phyloP scores from a whole-genome alignment of 2,113 vertebrate genomes.

The Ascaphus truei region DNA sequence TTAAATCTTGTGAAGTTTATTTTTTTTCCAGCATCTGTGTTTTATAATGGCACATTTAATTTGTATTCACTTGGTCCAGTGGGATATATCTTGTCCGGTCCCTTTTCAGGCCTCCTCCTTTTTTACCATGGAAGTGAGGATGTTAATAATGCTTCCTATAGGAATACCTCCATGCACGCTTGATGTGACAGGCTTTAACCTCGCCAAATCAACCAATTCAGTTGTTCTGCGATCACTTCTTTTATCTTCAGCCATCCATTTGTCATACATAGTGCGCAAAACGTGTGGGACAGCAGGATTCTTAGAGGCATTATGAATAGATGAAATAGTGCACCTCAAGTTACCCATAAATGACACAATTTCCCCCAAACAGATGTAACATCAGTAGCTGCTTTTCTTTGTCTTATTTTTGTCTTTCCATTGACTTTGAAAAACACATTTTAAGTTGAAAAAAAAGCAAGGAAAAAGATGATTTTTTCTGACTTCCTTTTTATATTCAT shows the following conservation, averaged over 20 bases:
- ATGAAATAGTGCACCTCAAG: slow-evolving; percentile 10
- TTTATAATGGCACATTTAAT: slow-evolving; percentile 95
- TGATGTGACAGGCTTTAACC: slow-evolving; percentile 54
- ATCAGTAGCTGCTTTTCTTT: not conserved
- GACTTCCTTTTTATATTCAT: not conserved
- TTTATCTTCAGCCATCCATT: slow-evolving; percentile 59
- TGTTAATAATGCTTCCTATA: slow-evolving; percentile 75
- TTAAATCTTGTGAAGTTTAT: slow-evolving; percentile 92
- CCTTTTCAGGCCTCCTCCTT: slow-evolving; percentile 68
- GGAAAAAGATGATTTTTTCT: not conserved
- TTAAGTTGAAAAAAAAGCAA: no score
- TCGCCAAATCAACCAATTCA: slow-evolving; percentile 63
- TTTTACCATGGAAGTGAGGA: slow-evolving; percentile 74
- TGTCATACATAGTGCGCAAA: slow-evolving; percentile 50
- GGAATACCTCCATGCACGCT: slow-evolving; percentile 63
- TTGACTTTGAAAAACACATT: not conserved
- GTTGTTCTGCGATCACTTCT: slow-evolving; percentile 56
- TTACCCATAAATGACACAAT: not conserved
- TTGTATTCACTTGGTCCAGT: slow-evolving; percentile 89
- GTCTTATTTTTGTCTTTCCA: not conserved
- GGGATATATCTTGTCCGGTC: slow-evolving; percentile 82
- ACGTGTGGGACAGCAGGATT: slow-evolving; percentile 58
- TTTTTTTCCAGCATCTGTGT: slow-evolving; percentile 96
- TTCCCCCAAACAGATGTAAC: not conserved
- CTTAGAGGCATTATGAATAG: slow-evolving; percentile 34